Evolutionary conservation across 2,888 invertebrate species (phyloP), one percentile per base, ranked within the genome.

Genomic region (Myathropa florea): DNA sequence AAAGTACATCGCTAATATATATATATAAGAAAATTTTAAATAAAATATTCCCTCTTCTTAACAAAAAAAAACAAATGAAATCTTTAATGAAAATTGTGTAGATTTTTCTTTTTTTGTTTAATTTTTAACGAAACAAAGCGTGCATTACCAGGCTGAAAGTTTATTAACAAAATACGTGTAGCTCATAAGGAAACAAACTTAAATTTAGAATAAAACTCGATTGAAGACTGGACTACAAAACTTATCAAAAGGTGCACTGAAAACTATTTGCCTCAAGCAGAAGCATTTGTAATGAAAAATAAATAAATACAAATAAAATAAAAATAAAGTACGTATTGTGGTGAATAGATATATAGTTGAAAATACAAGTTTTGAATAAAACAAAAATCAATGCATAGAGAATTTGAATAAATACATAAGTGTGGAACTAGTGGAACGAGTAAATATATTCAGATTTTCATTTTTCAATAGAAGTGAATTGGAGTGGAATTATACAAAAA

Each of bases 381-480:
- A 88, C 84, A 76, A 76, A 88, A 88, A 89, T 89, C 89, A 86
- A 88, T 89, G 88, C 89, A 89, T 90, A 89, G 68, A 71, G 82
- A 76, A 72, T 67, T 89, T 89, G 82, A 83, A 68, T 83, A 81
- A 85, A 57, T 46, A 46, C 46, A 18, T 88, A 88, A 85, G 39
- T 61, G 81, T 84, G 84, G 78, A 46, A 70, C 77, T 73, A 81
- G 88, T 87, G 81, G 61, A 85, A 83, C 83, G 72, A 81, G 85
- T 85, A 81, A 85, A 46, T 68, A 61, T 75, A 36, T 55, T 73
- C 60, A 46, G 60, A 67, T 71, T 60, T 63, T 18, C 2, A 57
- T 57, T 57, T 79, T 79, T 75, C 10, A 65, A 80, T 68, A 81
- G 65, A 82, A 82, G 86, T 86, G 83, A 86, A 67, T 83, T 72